Evolutionary conservation across 2,888 invertebrate species (phyloP).

Genomic region (Drosophila merina): DNA sequence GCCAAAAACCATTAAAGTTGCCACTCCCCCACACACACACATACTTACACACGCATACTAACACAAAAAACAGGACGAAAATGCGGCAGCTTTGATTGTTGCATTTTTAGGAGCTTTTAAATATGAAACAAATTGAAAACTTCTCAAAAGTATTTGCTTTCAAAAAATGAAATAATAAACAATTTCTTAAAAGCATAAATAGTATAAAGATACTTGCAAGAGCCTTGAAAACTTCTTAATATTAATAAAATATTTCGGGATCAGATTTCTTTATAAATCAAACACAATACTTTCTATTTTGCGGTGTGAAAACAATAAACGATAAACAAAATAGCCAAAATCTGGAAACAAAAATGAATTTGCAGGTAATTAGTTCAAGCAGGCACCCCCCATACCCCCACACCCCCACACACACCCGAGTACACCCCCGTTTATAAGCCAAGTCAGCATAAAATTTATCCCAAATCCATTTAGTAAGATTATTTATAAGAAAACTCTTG

Average conservation of each 20-base stretch:
- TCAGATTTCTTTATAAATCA: background rate
- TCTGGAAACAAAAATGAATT: constrained; percentile 61
- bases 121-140: too few species aligned
- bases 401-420: background rate
- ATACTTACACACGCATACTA: constrained; percentile 1
- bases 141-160: background rate
- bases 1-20: constrained; percentile 76
- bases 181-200: too few species aligned
- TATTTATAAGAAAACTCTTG: constrained; percentile 76
- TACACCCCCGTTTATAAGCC: background rate
- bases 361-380: constrained; percentile 77
- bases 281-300: constrained; percentile 51
- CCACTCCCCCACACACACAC: constrained; percentile 31
- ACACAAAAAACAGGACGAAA: constrained; percentile 9
- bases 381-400: constrained; percentile 32
- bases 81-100: constrained; percentile 71
- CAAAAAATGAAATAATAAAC: background rate
- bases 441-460: constrained; percentile 64
- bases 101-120: constrained; percentile 45
- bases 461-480: constrained; percentile 78
- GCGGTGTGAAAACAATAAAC: constrained; percentile 29
- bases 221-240: too few species aligned
- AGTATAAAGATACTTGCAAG: too few species aligned
- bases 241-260: background rate
- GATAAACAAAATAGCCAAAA: constrained; percentile 52